These are phyloP conservation scores for Heliornis fulica DNA, from an alignment of 2,113 vertebrate genomes.

Conservation along the genomic window DNA sequence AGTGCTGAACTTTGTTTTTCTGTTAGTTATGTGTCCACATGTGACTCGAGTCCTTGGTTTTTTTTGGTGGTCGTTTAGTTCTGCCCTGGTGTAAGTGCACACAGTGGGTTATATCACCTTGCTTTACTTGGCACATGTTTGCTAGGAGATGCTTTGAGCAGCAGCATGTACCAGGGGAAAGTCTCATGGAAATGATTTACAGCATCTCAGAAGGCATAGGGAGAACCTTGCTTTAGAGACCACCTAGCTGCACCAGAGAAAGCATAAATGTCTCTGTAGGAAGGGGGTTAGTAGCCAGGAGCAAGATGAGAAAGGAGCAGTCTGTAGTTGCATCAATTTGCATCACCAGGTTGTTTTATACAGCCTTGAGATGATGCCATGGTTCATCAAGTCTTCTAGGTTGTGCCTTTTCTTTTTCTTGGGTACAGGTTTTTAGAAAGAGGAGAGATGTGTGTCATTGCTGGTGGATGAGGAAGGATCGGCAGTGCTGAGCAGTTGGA, in stretches of 20 bases:
- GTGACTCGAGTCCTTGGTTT: rapidly evolving
- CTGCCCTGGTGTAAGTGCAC: too few species aligned
- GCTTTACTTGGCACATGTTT: neutral
- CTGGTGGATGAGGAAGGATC: neutral
- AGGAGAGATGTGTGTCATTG: rapidly evolving
- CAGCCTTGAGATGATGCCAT: neutral
- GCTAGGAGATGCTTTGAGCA: neutral
- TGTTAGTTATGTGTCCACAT: neutral
- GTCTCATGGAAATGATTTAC: rapidly evolving
- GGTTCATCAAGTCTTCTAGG: neutral
- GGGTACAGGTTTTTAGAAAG: neutral
- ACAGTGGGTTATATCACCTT: neutral
- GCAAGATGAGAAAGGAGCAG: neutral
- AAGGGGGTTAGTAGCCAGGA: neutral
- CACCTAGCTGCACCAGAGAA: neutral
- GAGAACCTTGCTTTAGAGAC: neutral
- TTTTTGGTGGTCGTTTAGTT: neutral
- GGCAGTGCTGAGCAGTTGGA: neutral
- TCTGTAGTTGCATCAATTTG: neutral
- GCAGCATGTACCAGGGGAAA: neutral
- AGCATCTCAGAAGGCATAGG: neutral
- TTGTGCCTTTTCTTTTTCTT: neutral
- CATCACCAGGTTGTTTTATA: neutral
- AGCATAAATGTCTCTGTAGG: neutral
- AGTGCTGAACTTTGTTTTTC: neutral